phyloP scores from a whole-genome alignment of 2,888 invertebrate genomes.

The Drosophila buzzatii region DNA sequence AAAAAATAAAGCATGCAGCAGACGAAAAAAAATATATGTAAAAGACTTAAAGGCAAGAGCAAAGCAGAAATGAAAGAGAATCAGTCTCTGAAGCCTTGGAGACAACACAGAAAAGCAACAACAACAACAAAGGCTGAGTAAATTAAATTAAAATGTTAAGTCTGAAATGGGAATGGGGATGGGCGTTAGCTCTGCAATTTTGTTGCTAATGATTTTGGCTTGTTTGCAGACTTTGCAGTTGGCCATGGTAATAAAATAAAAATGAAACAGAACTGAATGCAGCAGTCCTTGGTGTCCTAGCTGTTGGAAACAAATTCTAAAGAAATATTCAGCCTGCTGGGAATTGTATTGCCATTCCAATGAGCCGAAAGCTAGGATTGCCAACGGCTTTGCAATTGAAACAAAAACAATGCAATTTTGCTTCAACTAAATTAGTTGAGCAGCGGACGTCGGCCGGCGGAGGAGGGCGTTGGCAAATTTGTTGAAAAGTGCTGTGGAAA shows the following conservation, averaged over 20 bases:
- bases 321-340: constrained; percentile 65
- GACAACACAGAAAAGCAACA: constrained; percentile 4
- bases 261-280: constrained; percentile 18
- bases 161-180: constrained; percentile 7
- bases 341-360: constrained; percentile 46
- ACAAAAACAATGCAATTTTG: constrained; percentile 72
- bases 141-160: constrained; percentile 75
- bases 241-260: constrained; percentile 22
- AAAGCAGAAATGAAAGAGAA: constrained; percentile 1
- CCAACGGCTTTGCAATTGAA: constrained; percentile 14
- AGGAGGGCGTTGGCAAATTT: constrained; percentile 38
- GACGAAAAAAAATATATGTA: constrained; percentile 39
- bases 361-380: constrained; percentile 1
- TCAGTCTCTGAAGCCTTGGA: constrained; percentile 50
- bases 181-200: constrained; percentile 51
- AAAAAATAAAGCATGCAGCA: background rate
- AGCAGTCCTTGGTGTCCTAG: constrained; percentile 13
- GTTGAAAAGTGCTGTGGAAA: constrained; percentile 55
- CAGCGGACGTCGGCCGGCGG: background rate
- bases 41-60: constrained; percentile 18
- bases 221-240: constrained; percentile 68
- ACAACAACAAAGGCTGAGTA: constrained; percentile 37
- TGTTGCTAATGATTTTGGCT: constrained; percentile 78
- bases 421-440: constrained; percentile 63
- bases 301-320: constrained; percentile 49